phyloP scores from a whole-genome alignment of 2,888 invertebrate genomes.

The Ormyrus nitidulus region DNA sequence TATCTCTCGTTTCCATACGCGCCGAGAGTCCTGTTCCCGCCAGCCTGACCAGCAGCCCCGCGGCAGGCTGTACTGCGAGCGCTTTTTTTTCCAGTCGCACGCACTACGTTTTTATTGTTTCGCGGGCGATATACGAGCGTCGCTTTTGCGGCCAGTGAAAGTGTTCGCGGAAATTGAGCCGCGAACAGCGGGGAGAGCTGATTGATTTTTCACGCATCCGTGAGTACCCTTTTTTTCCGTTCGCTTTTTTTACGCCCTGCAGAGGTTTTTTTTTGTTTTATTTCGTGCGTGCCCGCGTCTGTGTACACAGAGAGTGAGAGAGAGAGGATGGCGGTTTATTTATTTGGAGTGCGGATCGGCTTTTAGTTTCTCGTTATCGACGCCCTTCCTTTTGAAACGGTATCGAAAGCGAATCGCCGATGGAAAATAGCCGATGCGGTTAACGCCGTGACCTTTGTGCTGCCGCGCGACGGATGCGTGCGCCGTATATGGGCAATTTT shows the following conservation, averaged over 20 bases:
- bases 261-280: slow-evolving; percentile 32
- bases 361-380: slow-evolving; percentile 50
- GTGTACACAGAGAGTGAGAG: no score
- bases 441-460: slow-evolving; percentile 51
- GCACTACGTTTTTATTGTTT: slow-evolving; percentile 33
- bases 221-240: slow-evolving; percentile 22
- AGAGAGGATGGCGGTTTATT: slow-evolving; percentile 43
- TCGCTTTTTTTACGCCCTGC: slow-evolving; percentile 22
- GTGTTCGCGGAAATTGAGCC: slow-evolving; percentile 47
- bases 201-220: slow-evolving; percentile 51
- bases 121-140: neutral
- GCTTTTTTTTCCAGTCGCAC: neutral
- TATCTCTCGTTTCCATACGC: slow-evolving; percentile 1
- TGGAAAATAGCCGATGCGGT: slow-evolving; percentile 50
- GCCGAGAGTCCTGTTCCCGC: neutral
- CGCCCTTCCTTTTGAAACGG: slow-evolving; percentile 5
- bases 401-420: slow-evolving; percentile 37
- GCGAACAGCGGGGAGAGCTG: slow-evolving; percentile 35
- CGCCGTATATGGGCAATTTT: neutral
- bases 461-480: neutral
- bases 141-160: slow-evolving; percentile 40
- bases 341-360: slow-evolving; percentile 41
- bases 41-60: neutral
- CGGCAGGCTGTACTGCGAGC: neutral
- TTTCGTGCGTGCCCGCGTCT: neutral